Percentiles rank a stretch among this genome's conserved stretches.
Evolutionary conservation across 2,797 vertebrate genomes (phyloP).

Genomic region (Syngnathus rostellatus): DNA sequence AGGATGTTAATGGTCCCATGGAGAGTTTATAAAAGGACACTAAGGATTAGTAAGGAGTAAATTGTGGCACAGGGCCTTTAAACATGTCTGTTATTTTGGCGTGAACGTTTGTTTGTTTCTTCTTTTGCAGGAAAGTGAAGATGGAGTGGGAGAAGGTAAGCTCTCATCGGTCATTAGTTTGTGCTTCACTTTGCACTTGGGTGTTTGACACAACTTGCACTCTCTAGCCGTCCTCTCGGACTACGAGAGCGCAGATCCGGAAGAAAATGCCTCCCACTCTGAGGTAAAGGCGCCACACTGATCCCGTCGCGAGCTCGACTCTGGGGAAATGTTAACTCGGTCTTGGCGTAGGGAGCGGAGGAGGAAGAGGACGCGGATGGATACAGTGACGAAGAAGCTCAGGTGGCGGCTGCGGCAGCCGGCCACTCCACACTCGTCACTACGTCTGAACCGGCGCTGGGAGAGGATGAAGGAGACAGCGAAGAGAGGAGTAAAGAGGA

Average conservation of each 20-base stretch:
- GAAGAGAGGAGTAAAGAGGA: slow-evolving; percentile 63
- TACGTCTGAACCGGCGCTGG: slow-evolving; percentile 59
- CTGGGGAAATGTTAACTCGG: neutral
- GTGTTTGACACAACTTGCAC: neutral
- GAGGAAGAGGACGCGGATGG: slow-evolving; percentile 69
- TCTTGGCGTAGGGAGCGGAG: slow-evolving; percentile 65
- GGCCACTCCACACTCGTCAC: slow-evolving; percentile 62
- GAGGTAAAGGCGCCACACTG: slow-evolving; percentile 66
- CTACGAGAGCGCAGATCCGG: slow-evolving; percentile 87
- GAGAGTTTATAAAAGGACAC: no score
- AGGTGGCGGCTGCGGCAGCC: slow-evolving; percentile 43
- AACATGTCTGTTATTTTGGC: neutral
- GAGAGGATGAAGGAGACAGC: slow-evolving; percentile 56
- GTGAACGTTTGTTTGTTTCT: neutral
- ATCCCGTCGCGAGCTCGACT: neutral
- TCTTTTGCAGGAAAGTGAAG: slow-evolving; percentile 84
- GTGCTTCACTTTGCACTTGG: neutral
- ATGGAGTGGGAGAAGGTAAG: slow-evolving; percentile 90
- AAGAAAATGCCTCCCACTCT: slow-evolving; percentile 78
- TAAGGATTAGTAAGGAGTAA: no score
- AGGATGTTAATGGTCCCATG: no score
- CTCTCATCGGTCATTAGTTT: neutral
- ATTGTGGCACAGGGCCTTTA: neutral
- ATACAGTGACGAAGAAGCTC: slow-evolving; percentile 79
- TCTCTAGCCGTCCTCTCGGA: slow-evolving; percentile 88